phyloP scores from a whole-genome alignment of 2,888 invertebrate genomes.

The Diplolepis rosae region DNA sequence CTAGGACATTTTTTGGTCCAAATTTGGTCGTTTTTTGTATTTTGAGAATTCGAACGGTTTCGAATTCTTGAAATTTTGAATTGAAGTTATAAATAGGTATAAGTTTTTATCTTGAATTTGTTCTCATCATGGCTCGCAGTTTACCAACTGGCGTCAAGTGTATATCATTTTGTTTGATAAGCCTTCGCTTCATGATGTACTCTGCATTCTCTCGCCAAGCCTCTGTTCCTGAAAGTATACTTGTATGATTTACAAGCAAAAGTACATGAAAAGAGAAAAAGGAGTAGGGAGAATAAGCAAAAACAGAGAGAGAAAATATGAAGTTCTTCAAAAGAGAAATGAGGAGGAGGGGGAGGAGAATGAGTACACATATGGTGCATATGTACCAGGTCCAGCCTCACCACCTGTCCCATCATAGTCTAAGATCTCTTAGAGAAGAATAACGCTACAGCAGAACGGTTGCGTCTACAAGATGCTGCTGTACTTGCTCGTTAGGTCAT shows the following conservation, averaged over 20 bases:
- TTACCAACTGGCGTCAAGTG: constrained; percentile 13
- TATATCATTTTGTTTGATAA: constrained; percentile 18
- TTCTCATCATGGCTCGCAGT: neutral
- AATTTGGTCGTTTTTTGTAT: no score
- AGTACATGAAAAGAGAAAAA: constrained; percentile 18
- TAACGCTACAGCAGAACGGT: constrained; percentile 49
- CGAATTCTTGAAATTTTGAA: no score
- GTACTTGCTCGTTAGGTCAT: constrained; percentile 52
- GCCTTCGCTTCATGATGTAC: neutral
- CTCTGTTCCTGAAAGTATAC: constrained; percentile 15
- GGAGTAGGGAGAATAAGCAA: constrained; percentile 11
- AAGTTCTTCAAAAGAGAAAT: constrained; percentile 28
- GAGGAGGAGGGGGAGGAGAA: constrained; percentile 30
- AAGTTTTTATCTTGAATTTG: neutral
- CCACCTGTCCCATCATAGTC: constrained; percentile 69
- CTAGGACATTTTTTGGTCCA: no score
- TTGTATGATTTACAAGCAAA: constrained; percentile 3
- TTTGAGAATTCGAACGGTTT: no score
- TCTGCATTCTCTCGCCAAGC: constrained; percentile 2
- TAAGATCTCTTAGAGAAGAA: constrained; percentile 70
- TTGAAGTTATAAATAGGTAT: neutral
- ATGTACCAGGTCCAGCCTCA: constrained; percentile 45
- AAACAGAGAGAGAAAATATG: constrained; percentile 18
- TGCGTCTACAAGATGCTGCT: constrained; percentile 52
- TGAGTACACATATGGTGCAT: constrained; percentile 34